A percentile compares a stretch with the other conserved stretches of the same genome.
phyloP scores from a whole-genome alignment of 2,888 invertebrate genomes.

The Spisula subtruncata region DNA sequence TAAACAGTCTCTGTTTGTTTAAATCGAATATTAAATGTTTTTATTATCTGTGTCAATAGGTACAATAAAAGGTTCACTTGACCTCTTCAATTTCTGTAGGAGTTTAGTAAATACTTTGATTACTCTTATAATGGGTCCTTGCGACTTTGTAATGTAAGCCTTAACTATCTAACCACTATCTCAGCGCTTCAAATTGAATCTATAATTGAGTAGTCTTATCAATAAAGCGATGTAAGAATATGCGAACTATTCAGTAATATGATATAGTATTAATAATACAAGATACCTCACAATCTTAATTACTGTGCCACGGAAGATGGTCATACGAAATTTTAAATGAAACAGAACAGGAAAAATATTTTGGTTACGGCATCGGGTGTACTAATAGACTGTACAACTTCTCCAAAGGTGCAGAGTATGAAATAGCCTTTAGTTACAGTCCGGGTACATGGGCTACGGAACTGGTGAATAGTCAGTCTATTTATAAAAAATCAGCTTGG shows the following conservation, averaged over 20 bases:
- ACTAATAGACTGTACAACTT: too few relatives aligned
- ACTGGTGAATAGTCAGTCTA: too few relatives aligned
- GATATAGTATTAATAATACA: background rate
- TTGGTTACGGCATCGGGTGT: too few relatives aligned
- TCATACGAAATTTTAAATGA: background rate
- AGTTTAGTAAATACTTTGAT: background rate
- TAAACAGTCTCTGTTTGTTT: constrained; percentile 1
- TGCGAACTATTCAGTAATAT: background rate
- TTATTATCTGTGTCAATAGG: background rate
- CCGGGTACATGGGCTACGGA: too few relatives aligned
- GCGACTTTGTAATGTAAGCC: background rate
- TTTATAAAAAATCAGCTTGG: too few relatives aligned
- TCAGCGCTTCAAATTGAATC: background rate
- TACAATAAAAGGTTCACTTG: background rate
- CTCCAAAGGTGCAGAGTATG: too few relatives aligned
- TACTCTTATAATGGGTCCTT: background rate
- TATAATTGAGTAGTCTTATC: background rate
- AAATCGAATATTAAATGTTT: background rate
- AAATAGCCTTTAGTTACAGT: too few relatives aligned
- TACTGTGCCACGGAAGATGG: background rate
- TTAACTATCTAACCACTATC: background rate
- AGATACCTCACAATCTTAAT: background rate
- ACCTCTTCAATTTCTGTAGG: background rate
- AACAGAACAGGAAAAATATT: too few relatives aligned
- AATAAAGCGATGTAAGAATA: background rate